Percentiles rank a stretch among this genome's conserved stretches.
phyloP scores from a whole-genome alignment of 2,888 invertebrate genomes.

The Girardia tigrina region DNA sequence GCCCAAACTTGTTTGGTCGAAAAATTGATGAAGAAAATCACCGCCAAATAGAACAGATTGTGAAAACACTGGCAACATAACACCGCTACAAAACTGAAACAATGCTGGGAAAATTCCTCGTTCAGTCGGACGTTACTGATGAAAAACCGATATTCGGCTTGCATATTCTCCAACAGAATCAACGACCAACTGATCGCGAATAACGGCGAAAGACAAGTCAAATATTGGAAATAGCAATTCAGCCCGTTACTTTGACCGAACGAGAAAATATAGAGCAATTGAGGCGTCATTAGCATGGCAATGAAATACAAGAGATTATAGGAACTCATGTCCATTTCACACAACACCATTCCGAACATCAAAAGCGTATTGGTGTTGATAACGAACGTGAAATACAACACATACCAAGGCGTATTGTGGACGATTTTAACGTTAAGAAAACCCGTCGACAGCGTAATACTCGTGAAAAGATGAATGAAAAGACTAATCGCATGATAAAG shows the following conservation, averaged over 20 bases:
- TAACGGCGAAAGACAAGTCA: not conserved
- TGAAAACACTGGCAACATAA: too few species aligned
- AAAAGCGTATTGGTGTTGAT: not conserved
- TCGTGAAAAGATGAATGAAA: not conserved
- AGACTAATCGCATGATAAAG: not conserved
- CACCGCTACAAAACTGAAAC: too few species aligned
- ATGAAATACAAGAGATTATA: not conserved
- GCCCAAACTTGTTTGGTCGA: too few species aligned
- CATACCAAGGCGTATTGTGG: not conserved
- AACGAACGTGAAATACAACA: not conserved
- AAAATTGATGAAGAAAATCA: too few species aligned
- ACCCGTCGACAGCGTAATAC: not conserved
- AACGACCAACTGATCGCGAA: conserved; percentile 1
- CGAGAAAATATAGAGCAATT: not conserved
- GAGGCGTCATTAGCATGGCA: not conserved
- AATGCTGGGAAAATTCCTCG: not conserved
- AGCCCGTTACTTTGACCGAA: conserved; percentile 18
- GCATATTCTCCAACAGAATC: not conserved
- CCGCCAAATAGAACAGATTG: too few species aligned
- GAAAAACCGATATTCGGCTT: not conserved
- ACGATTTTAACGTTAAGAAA: not conserved
- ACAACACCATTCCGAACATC: not conserved
- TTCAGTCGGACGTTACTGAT: not conserved
- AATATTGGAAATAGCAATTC: not conserved
- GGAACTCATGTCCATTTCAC: not conserved